Conservation (phyloP, 2,888 invertebrate species). For the Idaea straminata region DNA sequence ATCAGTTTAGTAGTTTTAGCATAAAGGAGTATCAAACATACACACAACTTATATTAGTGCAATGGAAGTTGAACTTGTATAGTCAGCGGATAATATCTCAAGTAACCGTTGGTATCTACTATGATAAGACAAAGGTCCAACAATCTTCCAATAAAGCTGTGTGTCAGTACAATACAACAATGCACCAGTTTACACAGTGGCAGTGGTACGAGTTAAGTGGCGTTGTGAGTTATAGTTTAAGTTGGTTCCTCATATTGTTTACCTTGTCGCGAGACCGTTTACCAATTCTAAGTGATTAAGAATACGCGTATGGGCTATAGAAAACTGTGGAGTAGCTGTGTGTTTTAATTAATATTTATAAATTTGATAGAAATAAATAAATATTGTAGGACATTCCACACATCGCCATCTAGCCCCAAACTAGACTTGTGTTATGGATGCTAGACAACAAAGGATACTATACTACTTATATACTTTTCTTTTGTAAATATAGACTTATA, state of each 20-base stretch:
- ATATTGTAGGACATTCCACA: too few relatives aligned
- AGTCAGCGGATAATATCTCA: too few relatives aligned
- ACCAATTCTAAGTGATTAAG: slow-evolving; percentile 80
- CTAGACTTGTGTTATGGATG: too few relatives aligned
- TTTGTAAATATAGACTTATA: too few relatives aligned
- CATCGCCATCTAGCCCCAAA: too few relatives aligned
- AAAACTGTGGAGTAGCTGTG: slow-evolving; percentile 40
- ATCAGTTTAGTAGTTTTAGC: too few relatives aligned
- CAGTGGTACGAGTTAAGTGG: slow-evolving; percentile 40
- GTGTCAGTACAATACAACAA: slow-evolving; percentile 54
- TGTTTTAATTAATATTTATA: neutral
- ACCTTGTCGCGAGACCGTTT: slow-evolving; percentile 74
- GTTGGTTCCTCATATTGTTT: slow-evolving; percentile 78
- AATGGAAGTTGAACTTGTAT: too few relatives aligned
- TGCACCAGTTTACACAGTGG: slow-evolving; percentile 54
- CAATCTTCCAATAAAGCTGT: slow-evolving; percentile 21
- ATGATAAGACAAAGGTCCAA: neutral
- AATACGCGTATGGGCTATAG: slow-evolving; percentile 56
- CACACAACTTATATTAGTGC: too few relatives aligned
- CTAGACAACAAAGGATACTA: too few relatives aligned
- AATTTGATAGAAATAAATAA: too few relatives aligned
- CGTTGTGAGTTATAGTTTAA: slow-evolving; percentile 74
- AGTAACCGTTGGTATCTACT: neutral
- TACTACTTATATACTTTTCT: too few relatives aligned
- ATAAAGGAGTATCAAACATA: too few relatives aligned